Evolutionary conservation across 1,140 invertebrate genomes (phyloP).

Genomic region (Tigriopus japonicus): DNA sequence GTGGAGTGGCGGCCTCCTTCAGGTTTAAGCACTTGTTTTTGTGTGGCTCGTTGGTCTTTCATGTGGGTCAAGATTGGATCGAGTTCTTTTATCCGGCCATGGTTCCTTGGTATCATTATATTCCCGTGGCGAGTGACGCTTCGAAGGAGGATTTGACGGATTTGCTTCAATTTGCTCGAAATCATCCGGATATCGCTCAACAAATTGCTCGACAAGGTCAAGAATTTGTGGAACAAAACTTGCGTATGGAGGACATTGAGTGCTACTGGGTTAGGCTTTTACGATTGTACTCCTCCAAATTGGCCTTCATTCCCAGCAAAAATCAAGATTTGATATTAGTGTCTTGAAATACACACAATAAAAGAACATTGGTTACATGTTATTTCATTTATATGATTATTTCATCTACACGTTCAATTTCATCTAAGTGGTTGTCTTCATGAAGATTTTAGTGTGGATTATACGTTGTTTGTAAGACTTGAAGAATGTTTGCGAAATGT

Average conservation of each 20-base stretch:
- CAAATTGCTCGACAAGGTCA: conserved; percentile 63
- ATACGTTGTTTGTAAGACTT: no score
- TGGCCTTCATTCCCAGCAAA: no score
- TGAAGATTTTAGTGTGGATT: no score
- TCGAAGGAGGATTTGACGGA: conserved; percentile 43
- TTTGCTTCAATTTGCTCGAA: conserved; percentile 52
- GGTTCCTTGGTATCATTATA: conserved; percentile 89
- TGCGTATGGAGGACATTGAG: conserved; percentile 57
- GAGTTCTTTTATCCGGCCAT: conserved; percentile 87
- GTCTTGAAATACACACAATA: no score
- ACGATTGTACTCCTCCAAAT: no score
- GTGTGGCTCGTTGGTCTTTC: conserved; percentile 82
- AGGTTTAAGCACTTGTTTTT: conserved; percentile 89
- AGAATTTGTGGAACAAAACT: conserved; percentile 60
- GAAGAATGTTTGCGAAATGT: no score
- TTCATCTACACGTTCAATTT: no score
- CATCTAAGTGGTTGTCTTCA: no score
- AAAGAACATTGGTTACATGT: no score
- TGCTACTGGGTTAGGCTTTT: conserved; percentile 63
- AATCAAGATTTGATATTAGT: no score
- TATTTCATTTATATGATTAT: no score
- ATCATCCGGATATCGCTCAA: conserved; percentile 50
- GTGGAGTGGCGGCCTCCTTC: conserved; percentile 91
- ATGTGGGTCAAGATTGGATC: conserved; percentile 81
- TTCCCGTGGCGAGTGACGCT: conserved; percentile 57